Conservation (phyloP, 2,113 vertebrate genomes). For the Nematolebias whitei region DNA sequence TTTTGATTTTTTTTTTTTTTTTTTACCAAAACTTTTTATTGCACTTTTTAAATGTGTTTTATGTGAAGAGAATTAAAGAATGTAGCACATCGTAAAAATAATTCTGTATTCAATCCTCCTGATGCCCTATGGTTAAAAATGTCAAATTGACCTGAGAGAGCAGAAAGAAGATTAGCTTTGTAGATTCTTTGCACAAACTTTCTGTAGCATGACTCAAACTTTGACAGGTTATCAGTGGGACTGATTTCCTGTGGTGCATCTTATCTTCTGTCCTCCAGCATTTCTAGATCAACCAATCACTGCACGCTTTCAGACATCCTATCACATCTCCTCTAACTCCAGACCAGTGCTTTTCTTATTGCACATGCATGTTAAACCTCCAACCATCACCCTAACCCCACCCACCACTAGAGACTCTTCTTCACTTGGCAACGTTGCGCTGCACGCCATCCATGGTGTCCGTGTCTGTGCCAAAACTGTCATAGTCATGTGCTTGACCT, state of each 20-base stretch:
- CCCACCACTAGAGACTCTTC: neutral
- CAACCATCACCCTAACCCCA: neutral
- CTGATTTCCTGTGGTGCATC: neutral
- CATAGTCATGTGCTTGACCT: neutral
- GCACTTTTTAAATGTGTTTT: too few species aligned
- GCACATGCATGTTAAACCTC: neutral
- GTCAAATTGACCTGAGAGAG: too few species aligned
- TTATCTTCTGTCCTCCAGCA: neutral
- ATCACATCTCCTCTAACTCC: neutral
- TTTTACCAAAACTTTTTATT: too few species aligned
- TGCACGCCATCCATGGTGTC: slow-evolving; percentile 2
- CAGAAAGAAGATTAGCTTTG: too few species aligned
- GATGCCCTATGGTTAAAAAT: too few species aligned
- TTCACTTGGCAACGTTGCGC: neutral
- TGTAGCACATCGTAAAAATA: too few species aligned
- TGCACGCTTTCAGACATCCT: neutral
- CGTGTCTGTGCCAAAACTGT: neutral
- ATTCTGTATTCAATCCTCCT: too few species aligned
- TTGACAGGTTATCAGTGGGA: neutral
- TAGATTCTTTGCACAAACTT: neutral
- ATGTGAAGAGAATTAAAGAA: too few species aligned
- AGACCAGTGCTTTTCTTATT: neutral
- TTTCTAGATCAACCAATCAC: neutral
- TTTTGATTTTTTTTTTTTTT: too few species aligned
- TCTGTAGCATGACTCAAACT: neutral